Base-by-base conservation (phyloP, 2,888 invertebrate genomes). In the Ophion ventricosus region DNA sequence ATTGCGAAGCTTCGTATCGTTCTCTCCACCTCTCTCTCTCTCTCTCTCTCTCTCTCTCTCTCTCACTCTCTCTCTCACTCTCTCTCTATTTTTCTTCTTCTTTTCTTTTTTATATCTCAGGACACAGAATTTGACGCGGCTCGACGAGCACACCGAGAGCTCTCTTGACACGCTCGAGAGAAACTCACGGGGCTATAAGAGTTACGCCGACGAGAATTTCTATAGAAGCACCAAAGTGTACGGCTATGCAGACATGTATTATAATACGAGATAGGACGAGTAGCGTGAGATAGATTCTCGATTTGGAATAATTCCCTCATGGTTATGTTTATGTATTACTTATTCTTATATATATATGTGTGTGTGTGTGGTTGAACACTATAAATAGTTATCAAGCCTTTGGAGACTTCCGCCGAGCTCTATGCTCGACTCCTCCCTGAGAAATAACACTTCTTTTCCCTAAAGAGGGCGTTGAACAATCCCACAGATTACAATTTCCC, bases 201-300 rank as follows among this genome's bases (percentile, higher is more conserved):
- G 61, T 66, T 57, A 40, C 67, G 25, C 54, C 74, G 74, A 17
- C 54, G 63, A 63, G 26, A 63, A 75, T 64, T 59, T 66, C 29
- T 75, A 56, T 23, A 66, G 23, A 57, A 63, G 57, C 75, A 49
- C 59, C 75, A 54, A 76, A 72, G 70, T 72, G 57, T 57, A 57
- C 23, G 7, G 10, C 35, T 35, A 35, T 35, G 35, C 57, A 66
- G 20, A 79, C 63, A 43, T 43, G 59, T 25, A 57, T 72, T n/a
- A 70, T 25, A n/a, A 49, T 59, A 40, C 43, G 26, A 70, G 61
- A 63, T 29, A 73, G 40, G 29, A 61, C 72, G 80, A 75, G 64
- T 25, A 83, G 76, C 86, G 86, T 86, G 86, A 85, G 86, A 86
- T 75, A 83, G 83, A 85, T 82, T 76, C 79, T 80, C 82, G 82